These are phyloP conservation scores for Pocillopora meandrina DNA, from an alignment of 92 coral and sea anemone genomes.

Conservation along the genomic window DNA sequence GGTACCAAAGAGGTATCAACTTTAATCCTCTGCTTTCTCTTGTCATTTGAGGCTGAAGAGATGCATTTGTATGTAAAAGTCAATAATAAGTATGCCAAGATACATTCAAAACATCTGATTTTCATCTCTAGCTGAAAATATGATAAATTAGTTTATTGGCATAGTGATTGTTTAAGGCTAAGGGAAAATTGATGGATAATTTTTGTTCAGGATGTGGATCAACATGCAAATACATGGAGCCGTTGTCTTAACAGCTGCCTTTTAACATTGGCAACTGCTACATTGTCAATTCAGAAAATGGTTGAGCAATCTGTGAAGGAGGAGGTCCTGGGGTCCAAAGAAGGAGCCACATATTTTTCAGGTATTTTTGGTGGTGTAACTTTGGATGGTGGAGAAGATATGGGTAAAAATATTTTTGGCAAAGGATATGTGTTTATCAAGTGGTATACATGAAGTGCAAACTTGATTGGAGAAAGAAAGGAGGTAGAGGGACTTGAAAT, in stretches of 20 bases:
- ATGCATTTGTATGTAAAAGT: no score
- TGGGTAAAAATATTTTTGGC: neutral
- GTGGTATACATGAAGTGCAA: no score
- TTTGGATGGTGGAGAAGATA: neutral
- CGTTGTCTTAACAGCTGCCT: slow-evolving; percentile 92
- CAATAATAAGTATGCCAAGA: no score
- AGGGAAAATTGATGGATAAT: neutral
- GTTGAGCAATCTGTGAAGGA: slow-evolving; percentile 72
- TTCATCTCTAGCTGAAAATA: no score
- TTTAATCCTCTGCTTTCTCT: no score
- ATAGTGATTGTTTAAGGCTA: neutral
- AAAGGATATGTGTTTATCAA: neutral
- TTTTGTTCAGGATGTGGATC: slow-evolving; percentile 74
- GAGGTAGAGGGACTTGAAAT: no score
- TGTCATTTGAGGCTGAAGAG: no score
- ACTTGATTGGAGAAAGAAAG: no score
- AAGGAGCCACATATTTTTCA: slow-evolving; percentile 85
- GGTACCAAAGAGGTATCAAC: no score
- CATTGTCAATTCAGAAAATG: slow-evolving; percentile 79
- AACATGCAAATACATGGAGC: slow-evolving; percentile 91
- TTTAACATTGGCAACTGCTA: slow-evolving; percentile 79
- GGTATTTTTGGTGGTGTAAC: slow-evolving; percentile 44
- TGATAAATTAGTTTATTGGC: no score
- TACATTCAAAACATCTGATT: no score
- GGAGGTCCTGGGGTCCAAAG: slow-evolving; percentile 85